phyloP scores from a whole-genome alignment of 2,888 invertebrate genomes.

The Rhagium mordax region DNA sequence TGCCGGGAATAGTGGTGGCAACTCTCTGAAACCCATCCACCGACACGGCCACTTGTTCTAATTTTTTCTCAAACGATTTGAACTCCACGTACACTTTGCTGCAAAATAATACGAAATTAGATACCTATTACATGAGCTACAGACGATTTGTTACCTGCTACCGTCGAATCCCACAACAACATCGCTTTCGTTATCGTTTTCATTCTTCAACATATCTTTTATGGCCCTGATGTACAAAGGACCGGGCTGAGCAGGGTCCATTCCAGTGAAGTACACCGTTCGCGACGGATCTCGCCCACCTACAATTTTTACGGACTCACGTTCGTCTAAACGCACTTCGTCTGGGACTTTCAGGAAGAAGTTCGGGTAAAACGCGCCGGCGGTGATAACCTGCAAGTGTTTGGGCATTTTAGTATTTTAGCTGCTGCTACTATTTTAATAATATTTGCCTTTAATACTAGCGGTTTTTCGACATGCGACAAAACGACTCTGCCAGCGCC shows the following conservation, averaged over 20 bases:
- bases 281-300: conserved; percentile 83
- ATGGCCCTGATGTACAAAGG: conserved; percentile 79
- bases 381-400: conserved; percentile 77
- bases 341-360: conserved; percentile 80
- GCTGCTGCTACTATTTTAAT: too few species aligned
- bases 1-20: conserved; percentile 73
- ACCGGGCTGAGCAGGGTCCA: conserved; percentile 78
- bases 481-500: conserved; percentile 69
- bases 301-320: conserved; percentile 77
- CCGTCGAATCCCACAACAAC: conserved; percentile 71
- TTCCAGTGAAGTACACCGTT: conserved; percentile 80
- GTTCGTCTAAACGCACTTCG: conserved; percentile 75
- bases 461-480: conserved; percentile 72
- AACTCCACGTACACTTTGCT: conserved; percentile 82
- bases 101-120: too few species aligned
- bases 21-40: conserved; percentile 66
- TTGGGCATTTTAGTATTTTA: too few species aligned
- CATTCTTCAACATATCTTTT: conserved; percentile 72
- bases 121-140: neutral
- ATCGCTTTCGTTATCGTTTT: conserved; percentile 69
- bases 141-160: conserved; percentile 68
- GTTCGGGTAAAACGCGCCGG: conserved; percentile 95
- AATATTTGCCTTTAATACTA: conserved; percentile 77
- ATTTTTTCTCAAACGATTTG: conserved; percentile 59
- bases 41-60: conserved; percentile 57